phyloP scores from a whole-genome alignment of 1,140 invertebrate genomes.

The Scaptomyza graminum region DNA sequence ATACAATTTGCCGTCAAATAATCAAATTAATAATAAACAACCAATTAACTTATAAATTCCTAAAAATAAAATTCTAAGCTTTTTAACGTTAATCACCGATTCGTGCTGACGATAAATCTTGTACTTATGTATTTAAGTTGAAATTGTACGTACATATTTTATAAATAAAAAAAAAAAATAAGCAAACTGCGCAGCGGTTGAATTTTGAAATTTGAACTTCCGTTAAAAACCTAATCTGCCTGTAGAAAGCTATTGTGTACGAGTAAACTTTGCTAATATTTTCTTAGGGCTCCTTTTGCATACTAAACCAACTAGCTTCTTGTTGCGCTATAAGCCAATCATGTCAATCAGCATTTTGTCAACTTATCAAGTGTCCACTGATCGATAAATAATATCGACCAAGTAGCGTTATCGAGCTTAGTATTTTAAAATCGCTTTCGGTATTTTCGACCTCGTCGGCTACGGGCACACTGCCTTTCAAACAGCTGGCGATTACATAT shows the following conservation, averaged over 20 bases:
- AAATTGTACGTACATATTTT: conserved; percentile 10
- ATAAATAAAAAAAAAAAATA: conserved; percentile 22
- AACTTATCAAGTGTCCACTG: not conserved
- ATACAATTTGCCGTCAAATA: conserved; percentile 45
- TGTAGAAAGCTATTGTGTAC: too few relatives aligned
- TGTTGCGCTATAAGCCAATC: not conserved
- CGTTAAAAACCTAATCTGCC: not conserved
- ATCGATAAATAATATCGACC: not conserved
- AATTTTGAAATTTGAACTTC: conserved; percentile 4
- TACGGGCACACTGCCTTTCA: conserved; percentile 7
- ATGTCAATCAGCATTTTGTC: not conserved
- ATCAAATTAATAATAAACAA: conserved; percentile 26
- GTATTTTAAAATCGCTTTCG: not conserved
- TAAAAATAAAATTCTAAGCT: conserved; percentile 22
- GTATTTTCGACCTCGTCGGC: not conserved
- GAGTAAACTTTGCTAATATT: too few relatives aligned
- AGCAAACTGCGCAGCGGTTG: conserved; percentile 41
- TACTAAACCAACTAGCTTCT: not conserved
- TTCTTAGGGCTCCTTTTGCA: not conserved
- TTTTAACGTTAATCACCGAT: conserved; percentile 31
- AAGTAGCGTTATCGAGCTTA: too few relatives aligned
- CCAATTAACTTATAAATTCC: conserved; percentile 58
- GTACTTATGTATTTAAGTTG: conserved; percentile 38
- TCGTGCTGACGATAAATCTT: conserved; percentile 39
- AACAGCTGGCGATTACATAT: conserved; percentile 32